Evolutionary conservation across 2,797 vertebrate genomes (phyloP).

Genomic region (Anabacerthia variegaticeps): DNA sequence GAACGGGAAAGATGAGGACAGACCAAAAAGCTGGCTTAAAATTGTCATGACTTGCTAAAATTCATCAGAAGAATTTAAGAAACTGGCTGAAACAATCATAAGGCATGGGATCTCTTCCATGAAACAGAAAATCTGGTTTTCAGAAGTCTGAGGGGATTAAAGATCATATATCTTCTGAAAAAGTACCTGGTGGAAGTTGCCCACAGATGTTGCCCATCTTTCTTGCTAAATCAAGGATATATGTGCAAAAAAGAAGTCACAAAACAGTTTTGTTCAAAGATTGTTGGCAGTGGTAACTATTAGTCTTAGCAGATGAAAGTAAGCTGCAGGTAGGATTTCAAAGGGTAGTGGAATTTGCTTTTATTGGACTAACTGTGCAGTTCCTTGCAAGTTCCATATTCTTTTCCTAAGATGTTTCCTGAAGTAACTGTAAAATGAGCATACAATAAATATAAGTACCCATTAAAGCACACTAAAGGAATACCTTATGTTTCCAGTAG

Average conservation of each 20-base stretch:
- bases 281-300: constrained; percentile 27
- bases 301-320: constrained; percentile 37
- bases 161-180: background rate
- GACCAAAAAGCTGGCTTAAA: background rate
- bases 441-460: background rate
- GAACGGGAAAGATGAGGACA: background rate
- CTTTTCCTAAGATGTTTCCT: constrained; percentile 19
- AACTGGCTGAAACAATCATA: background rate
- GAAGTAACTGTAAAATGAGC: constrained; percentile 25
- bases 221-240: background rate
- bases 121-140: background rate
- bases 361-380: constrained; percentile 47
- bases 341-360: constrained; percentile 40
- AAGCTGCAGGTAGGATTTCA: constrained; percentile 59
- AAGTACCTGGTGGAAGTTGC: background rate
- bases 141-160: background rate
- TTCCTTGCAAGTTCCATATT: constrained; percentile 16
- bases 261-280: background rate
- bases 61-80: background rate
- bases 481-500: constrained; percentile 11
- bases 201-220: constrained; percentile 32
- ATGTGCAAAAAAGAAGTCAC: constrained; percentile 1
- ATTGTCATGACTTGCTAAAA: background rate
- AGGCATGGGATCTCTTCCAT: background rate
- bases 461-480: constrained; percentile 24